Percentiles rank a stretch among this genome's conserved stretches.
phyloP scores from a whole-genome alignment of 2,888 invertebrate species.

The Amblyjoppa proteus region DNA sequence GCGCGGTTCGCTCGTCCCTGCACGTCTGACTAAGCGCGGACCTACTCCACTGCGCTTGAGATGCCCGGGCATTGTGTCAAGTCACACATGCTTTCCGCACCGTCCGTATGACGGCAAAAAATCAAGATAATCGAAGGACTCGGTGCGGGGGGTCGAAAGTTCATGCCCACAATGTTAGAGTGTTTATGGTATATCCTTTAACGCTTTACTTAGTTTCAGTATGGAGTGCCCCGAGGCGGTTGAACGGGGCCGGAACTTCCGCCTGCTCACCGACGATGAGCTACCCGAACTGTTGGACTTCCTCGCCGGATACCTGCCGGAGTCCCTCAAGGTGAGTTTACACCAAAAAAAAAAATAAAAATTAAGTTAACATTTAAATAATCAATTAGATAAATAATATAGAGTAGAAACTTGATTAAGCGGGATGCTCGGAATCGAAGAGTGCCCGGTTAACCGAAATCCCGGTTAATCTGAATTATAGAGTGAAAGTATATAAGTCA shows the following conservation, averaged over 20 bases:
- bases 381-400: too few species aligned
- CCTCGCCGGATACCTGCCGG: slow-evolving; percentile 93
- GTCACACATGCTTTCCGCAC: slow-evolving; percentile 19
- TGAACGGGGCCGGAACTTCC: slow-evolving; percentile 89
- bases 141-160: slow-evolving; percentile 8
- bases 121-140: neutral
- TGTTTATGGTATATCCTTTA: slow-evolving; percentile 17
- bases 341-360: neutral
- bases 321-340: slow-evolving; percentile 92
- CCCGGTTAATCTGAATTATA: too few species aligned
- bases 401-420: too few species aligned
- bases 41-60: slow-evolving; percentile 36
- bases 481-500: too few species aligned
- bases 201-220: slow-evolving; percentile 72
- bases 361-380: neutral
- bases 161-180: slow-evolving; percentile 2
- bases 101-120: slow-evolving; percentile 16
- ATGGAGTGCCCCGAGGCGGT: slow-evolving; percentile 83
- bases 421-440: too few species aligned
- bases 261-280: slow-evolving; percentile 94
- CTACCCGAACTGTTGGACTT: slow-evolving; percentile 93
- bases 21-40: slow-evolving; percentile 28
- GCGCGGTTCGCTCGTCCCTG: neutral
- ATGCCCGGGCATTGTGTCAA: neutral
- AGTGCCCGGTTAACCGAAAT: too few species aligned